Evolutionary conservation across 2,888 invertebrate genomes (phyloP).

Genomic region (Drosophila suboccidentalis): DNA sequence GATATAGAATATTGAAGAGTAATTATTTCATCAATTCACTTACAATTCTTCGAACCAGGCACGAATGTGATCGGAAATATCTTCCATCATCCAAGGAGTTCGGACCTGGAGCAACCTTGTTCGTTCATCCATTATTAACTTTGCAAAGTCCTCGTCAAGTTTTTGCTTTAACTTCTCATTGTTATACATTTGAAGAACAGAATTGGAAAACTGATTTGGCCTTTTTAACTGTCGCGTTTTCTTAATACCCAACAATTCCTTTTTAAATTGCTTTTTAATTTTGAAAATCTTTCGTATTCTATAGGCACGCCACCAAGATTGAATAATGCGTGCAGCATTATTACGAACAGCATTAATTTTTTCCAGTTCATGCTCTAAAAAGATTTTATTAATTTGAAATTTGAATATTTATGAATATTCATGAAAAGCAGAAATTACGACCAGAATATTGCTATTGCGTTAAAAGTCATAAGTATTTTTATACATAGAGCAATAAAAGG

Average conservation of each 20-base stretch:
- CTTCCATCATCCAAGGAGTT: conserved; percentile 88
- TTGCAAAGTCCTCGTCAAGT: conserved; percentile 76
- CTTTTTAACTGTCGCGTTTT: conserved; percentile 52
- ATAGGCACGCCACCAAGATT: conserved; percentile 74
- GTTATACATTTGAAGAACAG: conserved; percentile 70
- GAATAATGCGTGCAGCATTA: conserved; percentile 74
- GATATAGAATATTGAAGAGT: not conserved
- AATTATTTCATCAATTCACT: conserved; percentile 14
- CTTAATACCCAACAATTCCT: conserved; percentile 71
- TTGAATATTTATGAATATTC: not conserved
- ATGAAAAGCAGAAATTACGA: not conserved
- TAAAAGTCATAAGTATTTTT: no score
- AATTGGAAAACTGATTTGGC: conserved; percentile 45
- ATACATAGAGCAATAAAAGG: no score
- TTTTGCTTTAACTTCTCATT: conserved; percentile 65
- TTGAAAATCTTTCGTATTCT: conserved; percentile 63
- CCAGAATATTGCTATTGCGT: not conserved
- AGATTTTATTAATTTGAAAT: not conserved
- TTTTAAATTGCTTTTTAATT: conserved; percentile 56
- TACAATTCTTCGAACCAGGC: conserved; percentile 91
- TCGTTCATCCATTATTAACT: conserved; percentile 85
- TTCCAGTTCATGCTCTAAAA: conserved; percentile 39
- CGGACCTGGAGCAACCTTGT: conserved; percentile 86
- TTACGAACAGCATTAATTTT: conserved; percentile 24
- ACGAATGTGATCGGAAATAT: conserved; percentile 91